Evolutionary conservation across 2,797 vertebrate genomes (phyloP).

Genomic region (Betta splendens): DNA sequence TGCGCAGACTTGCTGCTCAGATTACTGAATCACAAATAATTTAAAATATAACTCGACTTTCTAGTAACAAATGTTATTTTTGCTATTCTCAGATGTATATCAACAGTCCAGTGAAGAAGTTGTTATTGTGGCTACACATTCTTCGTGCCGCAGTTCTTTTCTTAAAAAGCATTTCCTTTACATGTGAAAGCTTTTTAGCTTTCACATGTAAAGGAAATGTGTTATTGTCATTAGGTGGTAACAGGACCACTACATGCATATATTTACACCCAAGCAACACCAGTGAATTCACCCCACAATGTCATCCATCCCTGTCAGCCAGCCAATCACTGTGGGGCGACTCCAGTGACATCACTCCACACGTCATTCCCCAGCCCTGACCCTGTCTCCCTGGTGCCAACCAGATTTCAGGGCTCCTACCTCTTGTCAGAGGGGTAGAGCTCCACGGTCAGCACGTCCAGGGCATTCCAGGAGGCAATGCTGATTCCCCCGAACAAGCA

Average conservation of each 20-base stretch:
- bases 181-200: too few relatives aligned
- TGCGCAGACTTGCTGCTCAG: not conserved
- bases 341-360: conserved; percentile 23
- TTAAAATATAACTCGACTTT: too few relatives aligned
- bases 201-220: not conserved
- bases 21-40: not conserved
- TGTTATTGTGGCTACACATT: too few relatives aligned
- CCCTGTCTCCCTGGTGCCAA: conserved; percentile 2
- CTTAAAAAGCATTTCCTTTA: too few relatives aligned
- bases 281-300: conserved; percentile 38
- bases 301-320: conserved; percentile 37
- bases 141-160: too few relatives aligned
- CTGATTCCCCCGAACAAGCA: conserved; percentile 97
- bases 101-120: too few relatives aligned
- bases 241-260: conserved; percentile 4
- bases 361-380: conserved; percentile 25
- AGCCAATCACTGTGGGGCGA: conserved; percentile 32
- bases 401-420: conserved; percentile 68
- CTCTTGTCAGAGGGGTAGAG: conserved; percentile 97
- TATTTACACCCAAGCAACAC: conserved; percentile 11
- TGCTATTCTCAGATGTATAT: too few relatives aligned
- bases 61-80: not conserved
- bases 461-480: conserved; percentile 96
- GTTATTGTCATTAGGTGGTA: conserved; percentile 28
- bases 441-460: conserved; percentile 96